A percentile compares a stretch with the other conserved stretches of the same genome.
Evolutionary conservation across 2,797 vertebrate genomes (phyloP).

Genomic region (Rhinophrynus dorsalis): DNA sequence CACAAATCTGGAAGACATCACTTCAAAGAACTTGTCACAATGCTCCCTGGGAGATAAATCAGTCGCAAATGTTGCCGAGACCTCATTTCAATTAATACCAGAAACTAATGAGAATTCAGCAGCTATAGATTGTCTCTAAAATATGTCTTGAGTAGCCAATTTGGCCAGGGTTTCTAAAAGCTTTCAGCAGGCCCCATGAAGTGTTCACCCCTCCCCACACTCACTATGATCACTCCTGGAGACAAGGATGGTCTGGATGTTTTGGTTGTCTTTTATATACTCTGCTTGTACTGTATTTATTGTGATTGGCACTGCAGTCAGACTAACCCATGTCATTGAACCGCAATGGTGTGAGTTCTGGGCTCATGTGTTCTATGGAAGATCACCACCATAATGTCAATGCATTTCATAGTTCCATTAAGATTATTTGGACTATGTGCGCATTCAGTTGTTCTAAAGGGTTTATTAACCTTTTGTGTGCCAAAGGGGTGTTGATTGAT

Average conservation of each 20-base stretch:
- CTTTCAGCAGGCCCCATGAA: conserved; percentile 24
- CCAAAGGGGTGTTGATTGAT: no score
- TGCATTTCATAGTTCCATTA: no score
- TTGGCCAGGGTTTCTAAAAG: conserved; percentile 27
- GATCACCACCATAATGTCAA: no score
- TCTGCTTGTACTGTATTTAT: no score
- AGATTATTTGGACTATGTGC: no score
- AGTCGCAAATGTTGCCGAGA: conserved; percentile 75
- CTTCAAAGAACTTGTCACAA: conserved; percentile 76
- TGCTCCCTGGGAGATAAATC: conserved; percentile 74
- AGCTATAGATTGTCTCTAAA: conserved; percentile 29
- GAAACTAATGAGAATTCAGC: conserved; percentile 38
- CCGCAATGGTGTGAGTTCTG: no score
- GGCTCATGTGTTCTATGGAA: no score
- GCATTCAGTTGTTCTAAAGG: no score
- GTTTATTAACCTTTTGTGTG: no score
- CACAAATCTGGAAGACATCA: conserved; percentile 70
- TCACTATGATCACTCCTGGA: conserved; percentile 14
- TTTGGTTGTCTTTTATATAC: conserved; percentile 18
- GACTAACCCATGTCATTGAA: no score
- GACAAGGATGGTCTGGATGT: conserved; percentile 34
- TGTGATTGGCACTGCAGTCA: no score
- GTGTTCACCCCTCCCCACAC: conserved; percentile 1
- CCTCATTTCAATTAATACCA: conserved; percentile 77
- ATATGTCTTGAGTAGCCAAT: conserved; percentile 34